Evolutionary conservation across 1,140 invertebrate genomes (phyloP), one percentile per base, ranked within the genome.

Genomic region (Teleopsis dalmanni): DNA sequence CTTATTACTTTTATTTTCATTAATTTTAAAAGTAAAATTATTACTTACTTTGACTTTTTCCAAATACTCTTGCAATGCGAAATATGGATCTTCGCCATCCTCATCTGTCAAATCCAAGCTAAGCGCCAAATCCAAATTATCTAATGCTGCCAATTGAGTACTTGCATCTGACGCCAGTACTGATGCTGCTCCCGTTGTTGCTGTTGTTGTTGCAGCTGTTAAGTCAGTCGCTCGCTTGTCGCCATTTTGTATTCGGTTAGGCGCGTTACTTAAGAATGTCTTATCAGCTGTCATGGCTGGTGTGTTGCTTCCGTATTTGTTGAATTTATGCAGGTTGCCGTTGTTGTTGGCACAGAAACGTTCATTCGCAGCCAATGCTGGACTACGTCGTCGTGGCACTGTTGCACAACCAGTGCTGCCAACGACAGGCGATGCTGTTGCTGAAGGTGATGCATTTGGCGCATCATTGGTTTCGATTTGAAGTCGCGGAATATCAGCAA

Each of bases 401-500:
- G 62, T 65, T 57, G 62, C 63, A 63, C 60, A 66, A 61, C 63
- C 63, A 60, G 58, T 65, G 63, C 50, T 57, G 44, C 60, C 57
- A 57, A 60, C 54, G 54, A 55, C 25, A 36, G 36, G 13, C 22
- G 21, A 13, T 44, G 34, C 11, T n/a, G 25, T 50, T 49, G 47
- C 38, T 40, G 53, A 51, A 44, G 52, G 19, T 51, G 51, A 54
- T 60, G 57, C 57, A 60, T 8, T 18, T 18, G 13, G 37, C 37
- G 18, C 60, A 63, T 63, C 60, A 63, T 60, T 63, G 63, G 63
- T 63, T 61, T 61, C 60, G 60, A 63, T 63, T 63, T 64, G 61
- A 61, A 58, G 16, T 31, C 7, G 58, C 60, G 56, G 58, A 52
- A 53, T 58, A 58, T 63, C 60, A 60, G n/a, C n/a, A n/a, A n/a